Evolutionary conservation across 2,888 invertebrate genomes (phyloP), one percentile per base, ranked within the genome.

Genomic region (Mimas tiliae): DNA sequence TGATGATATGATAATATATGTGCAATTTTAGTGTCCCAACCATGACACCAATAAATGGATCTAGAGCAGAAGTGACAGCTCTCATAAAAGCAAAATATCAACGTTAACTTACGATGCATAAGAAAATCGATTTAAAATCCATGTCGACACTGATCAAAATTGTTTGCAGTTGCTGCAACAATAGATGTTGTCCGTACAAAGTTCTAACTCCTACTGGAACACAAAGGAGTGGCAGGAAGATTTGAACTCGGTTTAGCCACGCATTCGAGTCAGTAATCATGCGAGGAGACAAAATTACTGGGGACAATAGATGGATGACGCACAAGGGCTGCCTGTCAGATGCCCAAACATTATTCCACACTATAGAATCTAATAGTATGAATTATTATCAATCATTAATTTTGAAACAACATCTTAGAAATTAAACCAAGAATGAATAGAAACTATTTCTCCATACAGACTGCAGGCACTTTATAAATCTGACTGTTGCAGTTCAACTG

Each of bases 221-320:
- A 75, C 75, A 80, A 80, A 82, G 80, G 82, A 82, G 75, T 67
- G 75, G 81, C 90, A 88, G 91, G 91, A 90, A 85, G 84, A 73
- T 72, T 75, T 82, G 80, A 87, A 79, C 86, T 86, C 74, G 72
- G 77, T 81, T 79, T 79, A 71, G 76, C 69, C 80, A 86, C 83
- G 80, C 84, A 86, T 81, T 81, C 81, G 78, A 79, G 78, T 79
- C 72, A 76, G 77, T 82, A 84, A 85, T 83, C 75, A 78, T 67
- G 67, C 74, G 73, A 71, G 74, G 74, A 74, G 74, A 75, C 74
- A 65, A 83, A 80, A 82, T 81, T 76, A 76, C 76, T 66, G 69
- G 65, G 82, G 82, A 85, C 81, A 84, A 84, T 80, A 74, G 75
- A 70, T 72, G 65, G 64, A 64, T 76, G 72, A 76, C 74, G 70